phyloP scores from a whole-genome alignment of 1,140 invertebrate genomes.

The Brachionus rubens region DNA sequence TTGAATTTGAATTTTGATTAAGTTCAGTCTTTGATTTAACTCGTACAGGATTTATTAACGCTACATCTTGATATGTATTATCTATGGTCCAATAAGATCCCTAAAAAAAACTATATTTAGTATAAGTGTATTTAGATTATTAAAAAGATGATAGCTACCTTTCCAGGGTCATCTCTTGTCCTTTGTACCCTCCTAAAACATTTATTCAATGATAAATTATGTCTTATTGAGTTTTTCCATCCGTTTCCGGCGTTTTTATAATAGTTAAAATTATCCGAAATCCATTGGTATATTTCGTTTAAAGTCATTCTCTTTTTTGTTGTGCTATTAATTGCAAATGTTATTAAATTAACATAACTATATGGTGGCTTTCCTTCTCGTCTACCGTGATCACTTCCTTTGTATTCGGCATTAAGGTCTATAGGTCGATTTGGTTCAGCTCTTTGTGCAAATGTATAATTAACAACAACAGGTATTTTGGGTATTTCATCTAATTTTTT shows the following conservation, averaged over 20 bases:
- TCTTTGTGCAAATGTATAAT: conserved; percentile 51
- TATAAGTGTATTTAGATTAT: conserved; percentile 1
- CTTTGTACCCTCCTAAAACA: conserved; percentile 43
- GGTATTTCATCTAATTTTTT: not conserved
- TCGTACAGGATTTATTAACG: not conserved
- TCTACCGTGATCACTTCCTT: conserved; percentile 51
- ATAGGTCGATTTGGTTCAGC: conserved; percentile 54
- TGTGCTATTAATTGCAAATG: conserved; percentile 70
- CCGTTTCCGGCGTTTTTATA: conserved; percentile 70
- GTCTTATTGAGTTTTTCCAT: conserved; percentile 63
- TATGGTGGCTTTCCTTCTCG: conserved; percentile 64
- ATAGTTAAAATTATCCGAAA: conserved; percentile 63
- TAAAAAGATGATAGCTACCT: not conserved
- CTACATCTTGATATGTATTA: conserved; percentile 32
- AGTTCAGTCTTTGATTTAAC: not conserved
- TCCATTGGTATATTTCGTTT: conserved; percentile 64
- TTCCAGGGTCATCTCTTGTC: conserved; percentile 33
- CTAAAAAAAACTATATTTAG: conserved; percentile 50
- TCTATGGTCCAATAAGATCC: conserved; percentile 61
- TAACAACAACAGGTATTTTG: not conserved
- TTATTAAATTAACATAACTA: conserved; percentile 71
- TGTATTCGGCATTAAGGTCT: conserved; percentile 53
- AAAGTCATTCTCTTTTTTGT: conserved; percentile 63
- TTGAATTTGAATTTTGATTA: not conserved
- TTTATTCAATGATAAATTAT: conserved; percentile 45